Evolutionary conservation across 2,797 vertebrate species (phyloP).

Genomic region (Hylomyscus alleni): DNA sequence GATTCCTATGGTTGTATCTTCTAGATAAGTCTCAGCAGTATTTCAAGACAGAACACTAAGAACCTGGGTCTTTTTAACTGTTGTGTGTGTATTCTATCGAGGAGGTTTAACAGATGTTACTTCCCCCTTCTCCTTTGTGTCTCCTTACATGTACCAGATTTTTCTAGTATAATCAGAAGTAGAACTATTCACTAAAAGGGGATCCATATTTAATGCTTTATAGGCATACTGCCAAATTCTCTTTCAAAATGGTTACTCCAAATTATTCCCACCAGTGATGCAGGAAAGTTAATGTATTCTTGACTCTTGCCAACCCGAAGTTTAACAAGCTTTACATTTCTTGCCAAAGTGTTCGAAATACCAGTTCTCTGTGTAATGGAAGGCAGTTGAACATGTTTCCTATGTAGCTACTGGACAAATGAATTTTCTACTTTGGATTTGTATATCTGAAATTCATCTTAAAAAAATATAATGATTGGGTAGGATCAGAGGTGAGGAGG

Average conservation of each 20-base stretch:
- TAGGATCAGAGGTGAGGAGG: background rate
- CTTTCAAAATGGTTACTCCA: constrained; percentile 35
- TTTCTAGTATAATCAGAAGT: constrained; percentile 44
- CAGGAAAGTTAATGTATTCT: constrained; percentile 53
- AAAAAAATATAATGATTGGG: constrained; percentile 38
- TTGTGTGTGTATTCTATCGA: background rate
- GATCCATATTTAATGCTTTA: constrained; percentile 63
- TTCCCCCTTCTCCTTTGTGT: background rate
- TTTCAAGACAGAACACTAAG: background rate
- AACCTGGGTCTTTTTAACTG: background rate
- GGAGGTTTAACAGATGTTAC: background rate
- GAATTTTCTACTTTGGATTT: constrained; percentile 35
- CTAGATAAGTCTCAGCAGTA: constrained; percentile 11
- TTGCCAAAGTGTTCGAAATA: constrained; percentile 61
- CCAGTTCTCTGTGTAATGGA: constrained; percentile 39
- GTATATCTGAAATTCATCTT: constrained; percentile 43
- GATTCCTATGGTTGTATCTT: background rate
- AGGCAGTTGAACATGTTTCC: background rate
- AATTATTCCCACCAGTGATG: constrained; percentile 47
- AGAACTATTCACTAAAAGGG: constrained; percentile 26
- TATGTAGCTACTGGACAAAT: background rate
- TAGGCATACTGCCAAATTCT: constrained; percentile 61
- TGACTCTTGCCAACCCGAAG: constrained; percentile 33
- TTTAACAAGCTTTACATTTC: constrained; percentile 26
- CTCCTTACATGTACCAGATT: background rate